Evolutionary conservation across 2,113 vertebrate species (phyloP).

Genomic region (Anoura caudifer): DNA sequence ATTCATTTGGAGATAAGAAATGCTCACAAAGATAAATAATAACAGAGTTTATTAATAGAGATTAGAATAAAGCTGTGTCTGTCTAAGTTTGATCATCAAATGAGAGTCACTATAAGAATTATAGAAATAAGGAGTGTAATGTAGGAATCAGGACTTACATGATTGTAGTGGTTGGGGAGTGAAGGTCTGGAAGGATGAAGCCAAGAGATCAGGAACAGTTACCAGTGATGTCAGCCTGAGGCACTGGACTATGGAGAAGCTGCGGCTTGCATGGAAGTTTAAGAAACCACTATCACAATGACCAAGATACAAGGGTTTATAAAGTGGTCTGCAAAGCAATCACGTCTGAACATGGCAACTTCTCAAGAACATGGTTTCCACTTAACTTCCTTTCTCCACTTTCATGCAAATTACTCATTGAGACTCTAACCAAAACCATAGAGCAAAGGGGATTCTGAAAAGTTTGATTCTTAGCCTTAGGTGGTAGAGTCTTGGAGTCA

Average conservation of each 20-base stretch:
- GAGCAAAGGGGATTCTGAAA: neutral
- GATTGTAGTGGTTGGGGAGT: neutral
- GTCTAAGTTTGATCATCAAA: neutral
- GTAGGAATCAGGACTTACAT: neutral
- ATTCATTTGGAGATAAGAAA: neutral
- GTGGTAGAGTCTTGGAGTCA: neutral
- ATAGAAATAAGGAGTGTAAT: neutral
- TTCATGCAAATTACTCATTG: neutral
- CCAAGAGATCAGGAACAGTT: neutral
- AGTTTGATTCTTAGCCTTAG: neutral
- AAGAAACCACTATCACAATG: neutral
- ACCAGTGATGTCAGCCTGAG: neutral
- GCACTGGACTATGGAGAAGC: neutral
- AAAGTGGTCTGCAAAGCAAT: neutral
- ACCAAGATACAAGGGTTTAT: neutral
- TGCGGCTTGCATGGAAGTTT: neutral
- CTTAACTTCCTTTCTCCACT: neutral
- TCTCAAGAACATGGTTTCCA: neutral
- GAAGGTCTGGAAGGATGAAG: neutral
- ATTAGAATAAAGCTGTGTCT: neutral
- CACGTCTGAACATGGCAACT: neutral
- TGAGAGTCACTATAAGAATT: neutral
- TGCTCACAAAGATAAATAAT: neutral
- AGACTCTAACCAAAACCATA: neutral
- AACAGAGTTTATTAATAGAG: neutral